phyloP scores from a whole-genome alignment of 1,140 invertebrate species.

The Sinella curviseta region DNA sequence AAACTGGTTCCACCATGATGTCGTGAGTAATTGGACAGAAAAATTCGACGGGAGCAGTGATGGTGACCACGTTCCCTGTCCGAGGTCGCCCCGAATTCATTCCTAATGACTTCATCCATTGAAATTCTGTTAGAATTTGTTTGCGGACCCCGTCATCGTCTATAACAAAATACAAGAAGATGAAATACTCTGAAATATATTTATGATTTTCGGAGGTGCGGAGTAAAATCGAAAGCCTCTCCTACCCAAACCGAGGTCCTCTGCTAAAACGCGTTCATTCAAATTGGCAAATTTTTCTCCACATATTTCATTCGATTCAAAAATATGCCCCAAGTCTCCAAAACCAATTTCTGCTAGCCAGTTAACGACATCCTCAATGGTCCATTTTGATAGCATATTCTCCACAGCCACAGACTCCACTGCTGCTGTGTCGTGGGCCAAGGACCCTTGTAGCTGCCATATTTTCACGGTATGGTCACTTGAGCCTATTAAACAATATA shows the following conservation, averaged over 20 bases:
- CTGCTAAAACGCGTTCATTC: constrained; percentile 60
- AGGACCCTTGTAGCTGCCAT: constrained; percentile 60
- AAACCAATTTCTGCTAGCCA: constrained; percentile 67
- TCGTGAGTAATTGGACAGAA: constrained; percentile 81
- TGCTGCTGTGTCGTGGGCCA: constrained; percentile 43
- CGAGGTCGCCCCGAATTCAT: constrained; percentile 41
- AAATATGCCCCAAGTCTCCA: constrained; percentile 57
- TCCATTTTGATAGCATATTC: constrained; percentile 59
- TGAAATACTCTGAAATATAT: background rate
- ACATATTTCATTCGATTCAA: constrained; percentile 59
- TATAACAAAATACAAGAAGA: too few relatives aligned
- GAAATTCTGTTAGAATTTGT: constrained; percentile 54
- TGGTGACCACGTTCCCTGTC: constrained; percentile 32
- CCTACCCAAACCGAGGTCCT: constrained; percentile 60
- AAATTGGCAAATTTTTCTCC: constrained; percentile 63
- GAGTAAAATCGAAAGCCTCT: constrained; percentile 20
- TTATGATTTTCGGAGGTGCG: background rate
- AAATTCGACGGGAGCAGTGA: constrained; percentile 65
- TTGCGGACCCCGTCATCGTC: constrained; percentile 51
- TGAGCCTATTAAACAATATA: constrained; percentile 59
- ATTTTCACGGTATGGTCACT: constrained; percentile 71
- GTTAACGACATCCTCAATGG: constrained; percentile 61
- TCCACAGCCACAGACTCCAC: constrained; percentile 46
- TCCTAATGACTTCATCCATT: constrained; percentile 57
- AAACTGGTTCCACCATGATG: constrained; percentile 75